Evolutionary conservation across 2,888 invertebrate genomes (phyloP).

Genomic region (Chrysodeixis includens): DNA sequence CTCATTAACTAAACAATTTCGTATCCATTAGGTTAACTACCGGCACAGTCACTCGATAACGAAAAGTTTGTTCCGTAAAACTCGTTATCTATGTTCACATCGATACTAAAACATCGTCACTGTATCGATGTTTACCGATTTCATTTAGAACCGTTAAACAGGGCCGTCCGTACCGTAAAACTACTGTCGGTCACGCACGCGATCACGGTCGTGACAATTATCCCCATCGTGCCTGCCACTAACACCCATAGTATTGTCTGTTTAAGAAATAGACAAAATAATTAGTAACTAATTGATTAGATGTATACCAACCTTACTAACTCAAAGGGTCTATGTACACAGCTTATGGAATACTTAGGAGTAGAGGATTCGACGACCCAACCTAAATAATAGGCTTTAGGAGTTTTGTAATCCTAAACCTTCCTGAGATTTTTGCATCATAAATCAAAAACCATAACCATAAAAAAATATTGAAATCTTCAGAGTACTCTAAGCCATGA

Average conservation of each 20-base stretch:
- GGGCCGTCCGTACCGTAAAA: constrained; percentile 27
- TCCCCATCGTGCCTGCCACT: constrained; percentile 23
- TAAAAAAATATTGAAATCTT: constrained; percentile 17
- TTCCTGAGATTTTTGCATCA: constrained; percentile 15
- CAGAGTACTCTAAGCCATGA: constrained; percentile 16
- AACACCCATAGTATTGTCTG: constrained; percentile 5
- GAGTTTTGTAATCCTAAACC: no score
- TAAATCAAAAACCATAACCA: constrained; percentile 30
- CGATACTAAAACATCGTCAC: constrained; percentile 48
- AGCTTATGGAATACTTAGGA: no score
- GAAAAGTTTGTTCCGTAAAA: constrained; percentile 39
- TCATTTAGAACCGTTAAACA: constrained; percentile 53
- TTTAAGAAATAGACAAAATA: constrained; percentile 7
- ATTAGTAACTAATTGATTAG: neutral
- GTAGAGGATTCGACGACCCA: no score
- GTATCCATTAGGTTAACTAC: constrained; percentile 37
- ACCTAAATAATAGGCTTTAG: no score
- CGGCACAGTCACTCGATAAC: constrained; percentile 36
- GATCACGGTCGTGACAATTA: constrained; percentile 40
- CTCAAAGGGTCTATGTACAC: neutral
- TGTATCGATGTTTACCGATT: constrained; percentile 51
- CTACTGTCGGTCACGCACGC: constrained; percentile 63
- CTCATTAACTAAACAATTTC: constrained; percentile 7
- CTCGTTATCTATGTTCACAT: constrained; percentile 52
- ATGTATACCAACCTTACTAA: neutral